These are phyloP conservation scores for Microcaecilia unicolor DNA, from an alignment of 2,797 vertebrate genomes.

Conservation along the genomic window DNA sequence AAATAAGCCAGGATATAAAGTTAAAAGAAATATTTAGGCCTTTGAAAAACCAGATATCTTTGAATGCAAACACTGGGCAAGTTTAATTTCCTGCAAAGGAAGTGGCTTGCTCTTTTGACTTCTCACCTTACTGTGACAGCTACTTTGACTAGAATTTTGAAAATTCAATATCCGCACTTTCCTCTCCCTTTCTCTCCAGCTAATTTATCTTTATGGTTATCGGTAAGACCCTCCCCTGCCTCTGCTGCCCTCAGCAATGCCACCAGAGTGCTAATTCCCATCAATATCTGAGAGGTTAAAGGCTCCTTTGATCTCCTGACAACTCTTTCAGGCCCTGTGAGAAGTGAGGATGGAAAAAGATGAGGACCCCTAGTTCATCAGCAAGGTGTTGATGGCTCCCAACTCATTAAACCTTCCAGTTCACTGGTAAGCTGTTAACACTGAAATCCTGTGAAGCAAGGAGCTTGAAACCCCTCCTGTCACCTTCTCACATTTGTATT, in stretches of 20 bases:
- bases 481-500: constrained; percentile 22
- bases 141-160: constrained; percentile 3
- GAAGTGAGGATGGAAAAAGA: constrained; percentile 33
- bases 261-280: constrained; percentile 55
- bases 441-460: constrained; percentile 6
- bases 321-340: constrained; percentile 42
- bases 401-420: constrained; percentile 13
- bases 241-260: constrained; percentile 35
- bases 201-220: constrained; percentile 17
- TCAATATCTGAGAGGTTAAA: constrained; percentile 27
- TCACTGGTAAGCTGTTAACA: constrained; percentile 27
- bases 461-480: constrained; percentile 2
- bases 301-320: constrained; percentile 57
- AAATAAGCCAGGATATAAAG: constrained; percentile 21
- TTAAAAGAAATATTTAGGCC: constrained; percentile 15
- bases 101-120: constrained; percentile 21
- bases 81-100: constrained; percentile 31
- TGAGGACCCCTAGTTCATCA: constrained; percentile 47
- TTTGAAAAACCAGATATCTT: constrained; percentile 2
- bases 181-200: constrained; percentile 14
- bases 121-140: constrained; percentile 15
- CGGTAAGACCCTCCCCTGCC: constrained; percentile 12
- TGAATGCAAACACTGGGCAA: constrained; percentile 21
- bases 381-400: constrained; percentile 36
- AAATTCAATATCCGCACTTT: constrained; percentile 5